phyloP scores from a whole-genome alignment of 2,888 invertebrate species.

The Drosophila putrida region DNA sequence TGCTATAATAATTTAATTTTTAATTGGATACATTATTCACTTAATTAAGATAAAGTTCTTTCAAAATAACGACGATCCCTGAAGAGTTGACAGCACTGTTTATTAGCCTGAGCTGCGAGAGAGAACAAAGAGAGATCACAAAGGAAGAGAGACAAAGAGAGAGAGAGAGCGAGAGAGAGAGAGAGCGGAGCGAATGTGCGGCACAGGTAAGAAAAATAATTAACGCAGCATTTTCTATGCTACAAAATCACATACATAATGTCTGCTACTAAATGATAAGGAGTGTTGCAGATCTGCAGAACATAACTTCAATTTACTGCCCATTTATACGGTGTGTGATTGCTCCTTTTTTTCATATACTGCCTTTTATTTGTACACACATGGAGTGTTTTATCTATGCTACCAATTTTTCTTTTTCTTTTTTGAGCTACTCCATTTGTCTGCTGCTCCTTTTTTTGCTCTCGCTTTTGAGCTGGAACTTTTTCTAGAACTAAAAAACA shows the following conservation, averaged over 20 bases:
- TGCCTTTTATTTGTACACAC: not conserved
- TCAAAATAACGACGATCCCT: no score
- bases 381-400: not conserved
- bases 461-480: not conserved
- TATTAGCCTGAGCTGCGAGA: not conserved
- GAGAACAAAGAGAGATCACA: constrained; percentile 4
- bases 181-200: constrained; percentile 32
- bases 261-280: constrained; percentile 8
- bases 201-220: constrained; percentile 71
- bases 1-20: no score
- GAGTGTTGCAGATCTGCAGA: constrained; percentile 46
- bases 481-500: not conserved
- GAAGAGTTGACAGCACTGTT: no score
- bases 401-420: not conserved
- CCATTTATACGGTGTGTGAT: not conserved
- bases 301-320: constrained; percentile 1
- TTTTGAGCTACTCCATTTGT: not conserved
- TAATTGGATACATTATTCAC: no score
- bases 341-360: constrained; percentile 1
- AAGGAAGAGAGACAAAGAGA: constrained; percentile 2
- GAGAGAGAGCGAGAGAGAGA: constrained; percentile 9
- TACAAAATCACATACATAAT: constrained; percentile 19
- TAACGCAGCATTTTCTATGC: constrained; percentile 47
- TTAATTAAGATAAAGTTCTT: no score
- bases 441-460: not conserved